Evolutionary conservation across 2,113 vertebrate species (phyloP), one percentile per base, ranked within the genome.

Genomic region (Fregata magnificens): DNA sequence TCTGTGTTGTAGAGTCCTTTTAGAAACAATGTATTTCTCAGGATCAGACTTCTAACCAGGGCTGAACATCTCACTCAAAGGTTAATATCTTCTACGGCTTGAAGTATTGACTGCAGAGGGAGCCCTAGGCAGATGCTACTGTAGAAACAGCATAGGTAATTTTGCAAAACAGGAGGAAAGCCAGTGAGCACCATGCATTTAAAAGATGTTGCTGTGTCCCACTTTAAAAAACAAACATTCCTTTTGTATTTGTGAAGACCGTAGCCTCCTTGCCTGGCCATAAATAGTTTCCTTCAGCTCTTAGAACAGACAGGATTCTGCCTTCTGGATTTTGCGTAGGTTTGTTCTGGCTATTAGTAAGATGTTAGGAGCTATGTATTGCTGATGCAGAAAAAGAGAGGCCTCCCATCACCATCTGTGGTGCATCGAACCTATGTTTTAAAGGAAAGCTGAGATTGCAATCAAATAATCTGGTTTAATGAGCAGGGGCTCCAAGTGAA

Each of bases 111-210:
- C 25, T 58, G 31, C n/a, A 66, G 38, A 58, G 36, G 25, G 16
- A 86, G 29, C 25, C 38, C 21, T 7, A 19, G 31, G 34, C 44
- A 95, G 78, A 31, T 5, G 18, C 3, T 18, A 1, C 17, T 16
- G 42, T 38, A 42, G 82, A 90, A 55, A 31, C 13, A 21, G 18
- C 5, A 10, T 1, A 29, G 28, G 36, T 31, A 8, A 76, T 34
- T 73, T 72, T 74, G 73, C 65, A 86, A 90, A 90, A 24, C 14
- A 61, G 52, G 31, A 62, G 28, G 17, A 83, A 81, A 66, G 29
- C 12, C 45, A 38, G 6, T 36, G 38, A 11, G 9, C 38, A 11
- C 40, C 20, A 47, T 0, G 0, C 16, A 44, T 59, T 59, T 73
- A 63, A 55, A 88, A 63, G 32, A 34, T 3, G 4, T 52, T 7